Percentiles rank a stretch among this genome's conserved stretches.
phyloP scores from a whole-genome alignment of 2,888 invertebrate genomes.

The Myathropa florea region DNA sequence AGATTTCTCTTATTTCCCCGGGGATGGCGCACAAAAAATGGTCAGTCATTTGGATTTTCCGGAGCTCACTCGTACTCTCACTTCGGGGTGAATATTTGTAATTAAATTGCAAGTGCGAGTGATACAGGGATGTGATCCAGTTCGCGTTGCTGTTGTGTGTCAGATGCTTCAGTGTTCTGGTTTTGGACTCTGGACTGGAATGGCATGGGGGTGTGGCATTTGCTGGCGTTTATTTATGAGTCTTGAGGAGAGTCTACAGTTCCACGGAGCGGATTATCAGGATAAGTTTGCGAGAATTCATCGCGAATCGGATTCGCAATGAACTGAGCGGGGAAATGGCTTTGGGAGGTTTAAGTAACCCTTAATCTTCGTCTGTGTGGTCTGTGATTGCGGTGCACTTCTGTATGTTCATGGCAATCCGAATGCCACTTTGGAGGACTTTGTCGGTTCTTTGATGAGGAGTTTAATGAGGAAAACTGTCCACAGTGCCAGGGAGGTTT shows the following conservation, averaged over 20 bases:
- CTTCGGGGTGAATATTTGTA: conserved; percentile 60
- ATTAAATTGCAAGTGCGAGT: conserved; percentile 67
- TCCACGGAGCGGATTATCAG: conserved; percentile 28
- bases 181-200: background rate
- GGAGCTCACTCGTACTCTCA: conserved; percentile 25
- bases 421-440: too few species aligned
- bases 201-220: background rate
- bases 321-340: background rate
- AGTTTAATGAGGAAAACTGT: too few species aligned
- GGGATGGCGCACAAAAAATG: conserved; percentile 62
- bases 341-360: background rate
- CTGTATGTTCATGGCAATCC: too few species aligned
- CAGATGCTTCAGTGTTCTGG: conserved; percentile 37
- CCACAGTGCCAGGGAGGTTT: too few species aligned
- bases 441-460: too few species aligned
- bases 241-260: conserved; percentile 30
- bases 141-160: conserved; percentile 32
- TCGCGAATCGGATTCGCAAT: background rate
- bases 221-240: conserved; percentile 61
- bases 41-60: conserved; percentile 68
- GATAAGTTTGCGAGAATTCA: conserved; percentile 21
- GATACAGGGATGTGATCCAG: conserved; percentile 58
- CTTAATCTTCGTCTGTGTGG: background rate
- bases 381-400: background rate
- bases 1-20: conserved; percentile 66